These are phyloP conservation scores for Babylonia areolata DNA, from an alignment of 1,140 invertebrate genomes.

Conservation along the genomic window DNA sequence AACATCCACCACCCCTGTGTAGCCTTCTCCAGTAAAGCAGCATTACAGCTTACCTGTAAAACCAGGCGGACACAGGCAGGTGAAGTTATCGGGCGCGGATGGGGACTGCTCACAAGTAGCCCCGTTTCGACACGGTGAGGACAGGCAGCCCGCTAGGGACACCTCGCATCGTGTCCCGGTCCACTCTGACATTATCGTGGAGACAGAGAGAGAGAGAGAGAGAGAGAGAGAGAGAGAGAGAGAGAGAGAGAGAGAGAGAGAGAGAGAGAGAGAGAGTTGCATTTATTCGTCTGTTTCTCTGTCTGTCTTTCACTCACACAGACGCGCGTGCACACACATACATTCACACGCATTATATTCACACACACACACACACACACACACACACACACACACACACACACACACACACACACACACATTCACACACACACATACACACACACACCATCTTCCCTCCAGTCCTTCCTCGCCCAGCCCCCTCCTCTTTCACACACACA, in stretches of 20 bases:
- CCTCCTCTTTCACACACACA: background rate
- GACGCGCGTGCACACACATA: background rate
- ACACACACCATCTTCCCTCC: background rate
- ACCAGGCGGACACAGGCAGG: constrained; percentile 33
- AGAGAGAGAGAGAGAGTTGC: no score
- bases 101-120: background rate
- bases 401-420: background rate
- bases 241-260: no score
- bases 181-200: constrained; percentile 82
- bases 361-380: background rate
- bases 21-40: no score
- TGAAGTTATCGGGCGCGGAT: background rate
- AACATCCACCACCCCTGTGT: no score
- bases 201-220: background rate
- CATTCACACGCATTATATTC: background rate
- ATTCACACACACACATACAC: background rate
- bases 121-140: constrained; percentile 83
- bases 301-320: no score
- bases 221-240: background rate
- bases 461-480: background rate
- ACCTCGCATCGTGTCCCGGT: constrained; percentile 96
- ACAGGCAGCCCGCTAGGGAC: constrained; percentile 86
- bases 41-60: constrained; percentile 42
- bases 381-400: background rate
- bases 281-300: no score